Evolutionary conservation across 2,888 invertebrate genomes (phyloP).

Genomic region (Euproctis similis): DNA sequence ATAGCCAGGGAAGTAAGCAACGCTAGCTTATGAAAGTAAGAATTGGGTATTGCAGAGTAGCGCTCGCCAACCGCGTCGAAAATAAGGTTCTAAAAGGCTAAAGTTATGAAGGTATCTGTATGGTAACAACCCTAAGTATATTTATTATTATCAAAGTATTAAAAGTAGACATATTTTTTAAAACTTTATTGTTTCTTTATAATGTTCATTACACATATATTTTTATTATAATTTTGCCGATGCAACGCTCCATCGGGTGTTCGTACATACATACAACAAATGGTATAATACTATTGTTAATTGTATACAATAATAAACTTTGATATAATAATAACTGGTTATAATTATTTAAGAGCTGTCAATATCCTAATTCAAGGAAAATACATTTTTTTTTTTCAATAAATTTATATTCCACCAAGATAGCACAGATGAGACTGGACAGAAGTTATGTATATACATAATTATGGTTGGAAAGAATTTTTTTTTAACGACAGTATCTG

Average conservation of each 20-base stretch:
- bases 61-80: too few species aligned
- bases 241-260: constrained; percentile 48
- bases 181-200: constrained; percentile 74
- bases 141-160: too few species aligned
- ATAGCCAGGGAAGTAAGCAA: too few species aligned
- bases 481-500: constrained; percentile 61
- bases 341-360: constrained; percentile 58
- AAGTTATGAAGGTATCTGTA: too few species aligned
- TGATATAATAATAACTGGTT: constrained; percentile 71
- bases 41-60: too few species aligned
- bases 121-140: not conserved
- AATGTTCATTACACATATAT: constrained; percentile 73
- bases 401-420: constrained; percentile 42
- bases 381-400: constrained; percentile 29
- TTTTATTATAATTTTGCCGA: constrained; percentile 55
- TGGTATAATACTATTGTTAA: constrained; percentile 63
- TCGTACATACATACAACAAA: constrained; percentile 73
- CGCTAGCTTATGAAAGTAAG: too few species aligned
- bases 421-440: constrained; percentile 34
- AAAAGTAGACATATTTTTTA: constrained; percentile 47
- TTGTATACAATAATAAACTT: constrained; percentile 74
- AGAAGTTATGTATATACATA: constrained; percentile 51
- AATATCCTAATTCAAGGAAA: constrained; percentile 53
- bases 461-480: constrained; percentile 25
- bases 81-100: too few species aligned